Percentiles rank a stretch among this genome's conserved stretches.
phyloP scores from a whole-genome alignment of 2,113 vertebrate genomes.

The Himantopus leucocephalus region DNA sequence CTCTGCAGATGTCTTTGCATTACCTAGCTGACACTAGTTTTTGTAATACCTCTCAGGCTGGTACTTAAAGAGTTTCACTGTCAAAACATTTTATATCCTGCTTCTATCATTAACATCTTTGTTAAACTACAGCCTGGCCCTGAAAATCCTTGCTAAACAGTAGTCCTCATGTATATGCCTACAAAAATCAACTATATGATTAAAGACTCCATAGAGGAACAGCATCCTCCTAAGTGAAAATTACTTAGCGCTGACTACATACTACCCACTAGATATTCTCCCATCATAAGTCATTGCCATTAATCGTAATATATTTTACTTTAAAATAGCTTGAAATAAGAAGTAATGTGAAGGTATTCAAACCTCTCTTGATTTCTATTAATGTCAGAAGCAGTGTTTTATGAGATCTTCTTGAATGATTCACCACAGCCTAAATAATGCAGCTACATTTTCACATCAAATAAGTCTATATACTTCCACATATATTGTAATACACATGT shows the following conservation, averaged over 20 bases:
- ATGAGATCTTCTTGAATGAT: not conserved
- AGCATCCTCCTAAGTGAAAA: not conserved
- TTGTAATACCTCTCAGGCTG: not conserved
- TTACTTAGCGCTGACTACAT: not conserved
- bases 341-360: not conserved
- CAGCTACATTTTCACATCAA: not conserved
- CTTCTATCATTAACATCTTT: not conserved
- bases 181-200: not conserved
- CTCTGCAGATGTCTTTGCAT: not conserved
- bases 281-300: not conserved
- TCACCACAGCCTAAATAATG: not conserved
- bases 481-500: not conserved
- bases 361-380: not conserved
- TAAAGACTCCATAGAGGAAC: not conserved
- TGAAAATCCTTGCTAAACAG: not conserved
- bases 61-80: not conserved
- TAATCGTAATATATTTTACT: not conserved
- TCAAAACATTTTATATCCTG: not conserved
- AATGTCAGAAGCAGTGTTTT: not conserved
- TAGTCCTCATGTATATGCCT: not conserved
- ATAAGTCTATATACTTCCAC: not conserved
- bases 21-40: not conserved
- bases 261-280: not conserved
- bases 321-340: conserved; percentile 1
- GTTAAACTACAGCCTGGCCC: not conserved